These are phyloP conservation scores for Eumacrocentrus americanus DNA, from an alignment of 2,888 invertebrate genomes.

Conservation along the genomic window DNA sequence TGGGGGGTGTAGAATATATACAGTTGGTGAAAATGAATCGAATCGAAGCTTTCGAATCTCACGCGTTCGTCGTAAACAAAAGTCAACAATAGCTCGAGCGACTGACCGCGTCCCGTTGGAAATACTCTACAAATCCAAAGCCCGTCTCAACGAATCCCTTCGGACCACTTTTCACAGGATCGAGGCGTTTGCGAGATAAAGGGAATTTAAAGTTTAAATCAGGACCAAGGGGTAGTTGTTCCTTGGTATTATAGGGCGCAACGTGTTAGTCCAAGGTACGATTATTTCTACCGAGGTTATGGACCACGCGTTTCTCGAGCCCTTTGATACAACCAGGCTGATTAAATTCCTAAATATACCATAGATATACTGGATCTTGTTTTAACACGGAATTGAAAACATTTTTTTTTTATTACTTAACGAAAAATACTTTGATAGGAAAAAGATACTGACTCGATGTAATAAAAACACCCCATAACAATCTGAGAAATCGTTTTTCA, in stretches of 20 bases:
- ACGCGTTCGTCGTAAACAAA: slow-evolving; percentile 60
- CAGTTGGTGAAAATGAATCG: slow-evolving; percentile 44
- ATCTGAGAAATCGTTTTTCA: neutral
- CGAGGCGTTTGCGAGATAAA: slow-evolving; percentile 55
- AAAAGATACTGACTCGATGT: too few species aligned
- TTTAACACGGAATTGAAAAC: too few species aligned
- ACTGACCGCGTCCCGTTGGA: slow-evolving; percentile 27
- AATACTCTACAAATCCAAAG: slow-evolving; percentile 23
- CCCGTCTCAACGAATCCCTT: slow-evolving; percentile 43
- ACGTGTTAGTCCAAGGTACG: neutral
- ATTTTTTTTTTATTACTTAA: too few species aligned
- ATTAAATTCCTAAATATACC: slow-evolving; percentile 7
- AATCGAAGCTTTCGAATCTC: slow-evolving; percentile 54
- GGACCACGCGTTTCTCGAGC: slow-evolving; percentile 1
- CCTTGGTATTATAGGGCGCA: neutral
- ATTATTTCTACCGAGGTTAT: neutral
- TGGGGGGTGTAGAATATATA: neutral
- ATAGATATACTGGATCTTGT: too few species aligned
- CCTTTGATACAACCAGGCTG: slow-evolving; percentile 20
- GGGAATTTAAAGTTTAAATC: slow-evolving; percentile 59
- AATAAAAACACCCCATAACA: too few species aligned
- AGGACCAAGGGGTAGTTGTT: slow-evolving; percentile 36
- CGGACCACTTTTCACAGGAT: slow-evolving; percentile 48
- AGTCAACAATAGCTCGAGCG: slow-evolving; percentile 52
- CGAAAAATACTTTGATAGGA: too few species aligned